Percentiles rank a stretch among this genome's conserved stretches.
Evolutionary conservation across 2,113 vertebrate genomes (phyloP).

Genomic region (Leucoraja erinaceus): DNA sequence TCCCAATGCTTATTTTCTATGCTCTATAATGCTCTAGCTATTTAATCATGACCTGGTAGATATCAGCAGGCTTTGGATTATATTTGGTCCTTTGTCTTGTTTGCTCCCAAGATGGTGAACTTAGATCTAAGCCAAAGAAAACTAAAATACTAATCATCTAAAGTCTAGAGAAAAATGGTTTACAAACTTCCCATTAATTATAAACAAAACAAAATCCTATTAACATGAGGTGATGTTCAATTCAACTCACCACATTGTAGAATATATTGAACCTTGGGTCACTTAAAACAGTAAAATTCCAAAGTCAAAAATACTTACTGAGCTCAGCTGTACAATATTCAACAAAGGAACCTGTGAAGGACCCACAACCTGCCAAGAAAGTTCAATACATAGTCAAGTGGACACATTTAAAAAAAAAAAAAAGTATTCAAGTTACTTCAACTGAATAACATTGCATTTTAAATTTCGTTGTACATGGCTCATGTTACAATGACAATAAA

Average conservation of each 20-base stretch:
- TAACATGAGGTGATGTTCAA: neutral
- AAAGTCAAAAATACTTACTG: constrained; percentile 65
- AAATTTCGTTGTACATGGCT: too few species aligned
- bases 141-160: neutral
- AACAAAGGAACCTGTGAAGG: constrained; percentile 80
- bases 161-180: neutral
- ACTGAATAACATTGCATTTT: neutral
- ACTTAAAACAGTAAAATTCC: neutral
- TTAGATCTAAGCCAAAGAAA: neutral
- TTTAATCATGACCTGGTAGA: neutral
- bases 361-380: constrained; percentile 65
- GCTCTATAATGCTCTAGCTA: neutral
- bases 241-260: neutral
- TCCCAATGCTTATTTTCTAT: too few species aligned
- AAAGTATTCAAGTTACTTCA: neutral
- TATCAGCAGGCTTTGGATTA: neutral
- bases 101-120: neutral
- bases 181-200: neutral
- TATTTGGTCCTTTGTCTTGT: neutral
- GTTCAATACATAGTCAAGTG: neutral
- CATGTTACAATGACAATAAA: too few species aligned
- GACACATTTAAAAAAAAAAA: too few species aligned
- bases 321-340: constrained; percentile 80
- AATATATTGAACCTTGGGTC: neutral
- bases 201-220: neutral